Conservation (phyloP, 2,113 vertebrate genomes). For the Chroicocephalus ridibundus region DNA sequence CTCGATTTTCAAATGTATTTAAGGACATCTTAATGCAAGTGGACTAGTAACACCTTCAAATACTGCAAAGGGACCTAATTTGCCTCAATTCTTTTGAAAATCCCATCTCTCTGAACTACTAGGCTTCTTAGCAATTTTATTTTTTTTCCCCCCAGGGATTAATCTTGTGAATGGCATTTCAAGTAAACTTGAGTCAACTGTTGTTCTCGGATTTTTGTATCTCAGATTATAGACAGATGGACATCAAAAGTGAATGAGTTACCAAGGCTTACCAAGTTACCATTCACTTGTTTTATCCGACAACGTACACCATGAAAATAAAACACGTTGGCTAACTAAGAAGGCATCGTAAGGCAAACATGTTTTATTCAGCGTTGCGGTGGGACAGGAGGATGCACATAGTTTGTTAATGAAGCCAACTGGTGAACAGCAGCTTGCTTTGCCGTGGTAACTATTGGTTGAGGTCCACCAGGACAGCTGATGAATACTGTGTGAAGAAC, state of each 20-base stretch:
- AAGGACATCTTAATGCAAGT: background rate
- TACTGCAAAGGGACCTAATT: background rate
- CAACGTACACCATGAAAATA: background rate
- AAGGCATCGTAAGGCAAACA: background rate
- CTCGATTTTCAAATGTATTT: background rate
- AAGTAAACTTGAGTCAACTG: constrained; percentile 9
- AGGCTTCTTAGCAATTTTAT: background rate
- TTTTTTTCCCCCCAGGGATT: background rate
- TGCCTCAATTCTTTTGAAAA: background rate
- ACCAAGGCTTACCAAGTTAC: background rate
- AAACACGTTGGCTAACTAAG: background rate
- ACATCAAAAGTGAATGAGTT: background rate
- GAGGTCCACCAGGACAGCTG: background rate
- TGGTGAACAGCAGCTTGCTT: background rate
- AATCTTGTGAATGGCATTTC: background rate
- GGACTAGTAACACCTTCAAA: background rate
- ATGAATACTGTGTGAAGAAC: background rate
- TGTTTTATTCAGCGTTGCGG: background rate
- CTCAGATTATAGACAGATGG: background rate
- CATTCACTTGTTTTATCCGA: background rate
- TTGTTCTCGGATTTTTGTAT: background rate
- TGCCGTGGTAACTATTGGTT: background rate
- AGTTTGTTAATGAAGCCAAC: background rate
- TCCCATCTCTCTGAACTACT: background rate
- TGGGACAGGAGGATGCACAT: background rate